These are phyloP conservation scores for Labeo calbasu DNA, from an alignment of 2,797 vertebrate genomes.

Conservation along the genomic window DNA sequence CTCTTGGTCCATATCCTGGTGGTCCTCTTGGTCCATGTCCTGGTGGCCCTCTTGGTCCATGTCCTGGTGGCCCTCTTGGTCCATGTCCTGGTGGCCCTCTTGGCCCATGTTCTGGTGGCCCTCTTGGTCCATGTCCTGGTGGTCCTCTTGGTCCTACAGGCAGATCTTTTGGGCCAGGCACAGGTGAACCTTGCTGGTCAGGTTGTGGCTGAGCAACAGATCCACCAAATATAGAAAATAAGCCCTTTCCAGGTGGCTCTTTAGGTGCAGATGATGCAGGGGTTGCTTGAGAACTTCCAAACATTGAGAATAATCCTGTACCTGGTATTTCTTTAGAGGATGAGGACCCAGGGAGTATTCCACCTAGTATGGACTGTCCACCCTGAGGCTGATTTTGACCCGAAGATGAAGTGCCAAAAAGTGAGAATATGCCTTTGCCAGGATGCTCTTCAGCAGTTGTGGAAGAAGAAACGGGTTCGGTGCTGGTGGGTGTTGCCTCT, in stretches of 20 bases:
- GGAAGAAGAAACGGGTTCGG: constrained; percentile 34
- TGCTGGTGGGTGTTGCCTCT: constrained; percentile 34
- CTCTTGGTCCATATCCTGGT: not conserved
- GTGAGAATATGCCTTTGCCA: constrained; percentile 72
- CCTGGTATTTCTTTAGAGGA: constrained; percentile 72
- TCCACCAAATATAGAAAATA: constrained; percentile 78
- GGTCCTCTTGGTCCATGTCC: too few species aligned
- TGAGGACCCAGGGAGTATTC: constrained; percentile 76
- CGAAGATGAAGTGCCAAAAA: constrained; percentile 68
- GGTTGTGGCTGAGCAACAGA: constrained; percentile 65
- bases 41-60: too few species aligned
- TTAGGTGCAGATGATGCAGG: constrained; percentile 58
- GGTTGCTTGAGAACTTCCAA: constrained; percentile 74
- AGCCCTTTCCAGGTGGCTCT: constrained; percentile 71
- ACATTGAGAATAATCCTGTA: constrained; percentile 86
- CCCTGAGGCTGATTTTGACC: constrained; percentile 64
- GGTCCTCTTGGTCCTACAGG: constrained; percentile 13
- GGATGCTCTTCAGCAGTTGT: constrained; percentile 67
- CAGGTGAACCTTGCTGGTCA: constrained; percentile 28
- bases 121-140: too few species aligned
- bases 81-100: not conserved
- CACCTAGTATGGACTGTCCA: constrained; percentile 75
- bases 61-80: not conserved
- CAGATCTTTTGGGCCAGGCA: constrained; percentile 1
- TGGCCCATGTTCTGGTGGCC: too few species aligned